These are phyloP conservation scores for Nasua narica DNA, from an alignment of 2,797 vertebrate genomes.

Conservation along the genomic window DNA sequence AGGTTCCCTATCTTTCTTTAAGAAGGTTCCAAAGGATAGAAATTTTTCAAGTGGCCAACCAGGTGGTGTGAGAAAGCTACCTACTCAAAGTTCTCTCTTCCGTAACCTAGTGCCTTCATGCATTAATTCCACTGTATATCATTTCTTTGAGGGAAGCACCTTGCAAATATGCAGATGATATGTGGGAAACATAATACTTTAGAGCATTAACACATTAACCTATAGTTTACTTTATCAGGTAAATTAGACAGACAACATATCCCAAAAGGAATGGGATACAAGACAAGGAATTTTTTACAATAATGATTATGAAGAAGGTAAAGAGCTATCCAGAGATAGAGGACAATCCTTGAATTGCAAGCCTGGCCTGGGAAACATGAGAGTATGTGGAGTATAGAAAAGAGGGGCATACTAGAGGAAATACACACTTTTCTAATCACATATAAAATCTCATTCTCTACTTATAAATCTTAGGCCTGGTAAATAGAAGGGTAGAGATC, in stretches of 20 bases:
- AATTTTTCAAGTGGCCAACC: conserved; percentile 5
- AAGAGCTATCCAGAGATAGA: background rate
- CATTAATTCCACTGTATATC: conserved; percentile 1
- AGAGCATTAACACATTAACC: conserved; percentile 8
- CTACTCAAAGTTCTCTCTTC: background rate
- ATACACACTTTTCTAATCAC: background rate
- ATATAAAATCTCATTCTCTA: background rate
- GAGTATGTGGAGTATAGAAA: background rate
- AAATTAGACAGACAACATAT: conserved; percentile 11
- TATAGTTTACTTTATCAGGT: conserved; percentile 38
- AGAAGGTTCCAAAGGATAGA: background rate
- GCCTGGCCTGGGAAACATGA: background rate
- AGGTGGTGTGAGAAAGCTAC: background rate
- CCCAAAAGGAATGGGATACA: background rate
- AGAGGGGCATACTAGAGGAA: background rate
- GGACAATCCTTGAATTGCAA: background rate
- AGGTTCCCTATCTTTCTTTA: background rate
- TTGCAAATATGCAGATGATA: conserved; percentile 9
- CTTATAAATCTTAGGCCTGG: background rate
- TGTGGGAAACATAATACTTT: background rate
- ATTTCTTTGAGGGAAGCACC: background rate
- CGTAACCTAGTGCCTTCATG: background rate
- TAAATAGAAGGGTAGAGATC: conserved; percentile 19
- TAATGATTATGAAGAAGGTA: background rate
- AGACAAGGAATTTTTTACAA: background rate